Evolutionary conservation across 2,113 vertebrate species (phyloP).

Genomic region (Peromyscus leucopus): DNA sequence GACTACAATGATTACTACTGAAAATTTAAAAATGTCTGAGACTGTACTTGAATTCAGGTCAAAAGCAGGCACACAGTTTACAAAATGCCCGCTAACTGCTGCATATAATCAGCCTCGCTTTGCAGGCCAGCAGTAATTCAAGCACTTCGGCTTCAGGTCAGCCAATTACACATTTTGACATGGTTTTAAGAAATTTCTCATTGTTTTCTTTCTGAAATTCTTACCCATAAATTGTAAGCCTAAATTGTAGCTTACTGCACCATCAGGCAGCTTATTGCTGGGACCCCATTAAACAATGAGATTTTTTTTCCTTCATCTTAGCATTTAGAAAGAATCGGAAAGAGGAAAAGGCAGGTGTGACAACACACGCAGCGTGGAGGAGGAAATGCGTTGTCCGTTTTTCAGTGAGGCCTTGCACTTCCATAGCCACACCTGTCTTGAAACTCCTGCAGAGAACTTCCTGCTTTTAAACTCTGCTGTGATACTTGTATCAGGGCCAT

Average conservation of each 20-base stretch:
- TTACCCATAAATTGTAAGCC: not conserved
- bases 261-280: not conserved
- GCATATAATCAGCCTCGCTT: not conserved
- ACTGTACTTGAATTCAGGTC: conserved; percentile 22
- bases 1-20: not conserved
- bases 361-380: not conserved
- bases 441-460: not conserved
- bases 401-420: not conserved
- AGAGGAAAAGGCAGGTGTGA: not conserved
- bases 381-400: not conserved
- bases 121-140: not conserved
- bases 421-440: not conserved
- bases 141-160: not conserved
- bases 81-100: not conserved
- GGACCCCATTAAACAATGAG: not conserved
- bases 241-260: not conserved
- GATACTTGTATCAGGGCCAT: not conserved
- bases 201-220: not conserved
- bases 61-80: conserved; percentile 4
- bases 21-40: not conserved
- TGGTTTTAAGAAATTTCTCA: not conserved
- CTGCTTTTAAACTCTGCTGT: not conserved
- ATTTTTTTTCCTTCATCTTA: not conserved
- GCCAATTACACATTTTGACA: not conserved
- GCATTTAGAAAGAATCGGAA: not conserved